Evolutionary conservation across 1,140 invertebrate species (phyloP).

Genomic region (Whitmania pigra): DNA sequence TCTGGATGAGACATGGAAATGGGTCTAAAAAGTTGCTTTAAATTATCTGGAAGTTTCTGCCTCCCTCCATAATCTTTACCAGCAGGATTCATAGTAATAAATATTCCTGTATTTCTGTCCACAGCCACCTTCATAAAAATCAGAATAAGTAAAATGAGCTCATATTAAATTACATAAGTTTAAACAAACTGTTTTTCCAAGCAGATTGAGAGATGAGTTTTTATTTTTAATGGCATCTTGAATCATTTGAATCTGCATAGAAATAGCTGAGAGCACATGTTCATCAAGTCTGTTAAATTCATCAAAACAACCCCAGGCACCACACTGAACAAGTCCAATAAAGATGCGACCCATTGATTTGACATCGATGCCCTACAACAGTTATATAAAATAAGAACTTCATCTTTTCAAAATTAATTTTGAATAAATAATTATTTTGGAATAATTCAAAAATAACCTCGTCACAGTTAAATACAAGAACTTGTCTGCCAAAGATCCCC

Average conservation of each 20-base stretch:
- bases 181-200: constrained; percentile 56
- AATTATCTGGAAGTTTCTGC: constrained; percentile 77
- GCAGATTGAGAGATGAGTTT: constrained; percentile 50
- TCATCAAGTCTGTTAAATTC: constrained; percentile 92
- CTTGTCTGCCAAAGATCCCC: constrained; percentile 71
- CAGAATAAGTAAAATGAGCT: background rate
- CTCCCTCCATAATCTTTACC: constrained; percentile 84
- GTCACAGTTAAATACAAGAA: constrained; percentile 94
- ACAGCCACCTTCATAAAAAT: constrained; percentile 51
- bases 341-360: constrained; percentile 83
- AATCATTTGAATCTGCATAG: constrained; percentile 75
- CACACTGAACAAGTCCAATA: constrained; percentile 76
- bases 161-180: background rate
- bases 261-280: constrained; percentile 76
- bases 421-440: background rate
- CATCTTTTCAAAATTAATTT: constrained; percentile 11
- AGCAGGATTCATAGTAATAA: constrained; percentile 90
- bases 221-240: constrained; percentile 67
- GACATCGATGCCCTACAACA: constrained; percentile 70
- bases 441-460: constrained; percentile 52
- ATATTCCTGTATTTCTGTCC: constrained; percentile 74
- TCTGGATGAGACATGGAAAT: constrained; percentile 82
- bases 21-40: constrained; percentile 79
- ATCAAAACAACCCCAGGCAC: constrained; percentile 97
- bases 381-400: background rate